Percentiles rank a stretch among this genome's conserved stretches.
Conservation (phyloP, 2,113 vertebrate genomes). For the Corynorhinus townsendii region DNA sequence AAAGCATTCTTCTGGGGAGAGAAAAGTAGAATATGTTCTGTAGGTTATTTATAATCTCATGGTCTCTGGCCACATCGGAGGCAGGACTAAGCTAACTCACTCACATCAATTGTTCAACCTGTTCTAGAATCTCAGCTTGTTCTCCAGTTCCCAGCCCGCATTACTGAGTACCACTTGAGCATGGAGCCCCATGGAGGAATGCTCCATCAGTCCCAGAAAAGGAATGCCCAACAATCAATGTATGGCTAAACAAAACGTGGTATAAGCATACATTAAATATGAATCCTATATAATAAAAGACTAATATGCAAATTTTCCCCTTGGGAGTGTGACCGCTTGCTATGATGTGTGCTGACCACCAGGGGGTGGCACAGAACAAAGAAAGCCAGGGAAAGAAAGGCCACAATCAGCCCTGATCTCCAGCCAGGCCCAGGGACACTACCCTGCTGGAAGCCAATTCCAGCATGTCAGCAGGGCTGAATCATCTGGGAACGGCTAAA, state of each 20-base stretch:
- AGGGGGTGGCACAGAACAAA: too few species aligned
- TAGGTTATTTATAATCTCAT: not conserved
- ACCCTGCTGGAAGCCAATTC: too few species aligned
- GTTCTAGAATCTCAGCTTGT: not conserved
- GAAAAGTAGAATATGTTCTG: not conserved
- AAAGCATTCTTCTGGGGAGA: conserved; percentile 13
- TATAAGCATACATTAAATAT: not conserved
- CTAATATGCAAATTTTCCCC: too few species aligned
- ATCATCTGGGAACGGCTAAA: too few species aligned
- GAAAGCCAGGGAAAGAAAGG: too few species aligned
- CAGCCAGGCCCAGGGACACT: too few species aligned
- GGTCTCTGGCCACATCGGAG: not conserved
- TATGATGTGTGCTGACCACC: too few species aligned
- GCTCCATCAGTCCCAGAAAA: not conserved
- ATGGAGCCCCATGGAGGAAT: not conserved
- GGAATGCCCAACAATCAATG: not conserved
- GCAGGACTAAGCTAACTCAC: not conserved
- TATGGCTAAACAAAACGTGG: not conserved
- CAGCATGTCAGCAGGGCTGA: too few species aligned
- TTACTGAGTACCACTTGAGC: not conserved
- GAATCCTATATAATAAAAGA: too few species aligned
- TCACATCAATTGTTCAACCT: not conserved
- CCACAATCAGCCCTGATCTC: too few species aligned
- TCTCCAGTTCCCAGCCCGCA: not conserved
- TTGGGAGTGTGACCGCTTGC: accelerated